Evolutionary conservation across 2,797 vertebrate species (phyloP), one percentile per base, ranked within the genome.

Genomic region (Cynodonichthys magdalenae): DNA sequence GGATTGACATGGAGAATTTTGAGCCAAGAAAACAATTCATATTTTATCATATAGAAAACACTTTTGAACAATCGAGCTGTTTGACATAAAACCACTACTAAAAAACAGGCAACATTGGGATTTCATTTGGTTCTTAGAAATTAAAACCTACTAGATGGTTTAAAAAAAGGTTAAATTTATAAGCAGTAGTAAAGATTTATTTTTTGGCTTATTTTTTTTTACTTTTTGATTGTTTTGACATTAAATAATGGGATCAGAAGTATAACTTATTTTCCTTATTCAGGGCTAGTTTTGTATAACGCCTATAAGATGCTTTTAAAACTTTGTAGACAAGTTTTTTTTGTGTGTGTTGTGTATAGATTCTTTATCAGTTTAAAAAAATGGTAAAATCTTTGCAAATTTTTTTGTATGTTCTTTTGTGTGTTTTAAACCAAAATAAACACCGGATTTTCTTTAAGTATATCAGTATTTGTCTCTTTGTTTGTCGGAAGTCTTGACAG

Each of bases 381-480:
- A 62, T 24, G 65, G 56, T 20, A 50, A 53, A 15, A 61, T 34
- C 34, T 36, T 53, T 66, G 28, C 34, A 17, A 34, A 36, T 12
- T 71, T 66, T 61, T 71, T 42, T 29, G 51, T 65, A 74, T 80
- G 64, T 68, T 72, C 4, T 57, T 24, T 56, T 55, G 5, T 74
- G 53, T 75, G 68, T 46, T 66, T 48, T 63, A 67, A 67, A 65
- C 41, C 46, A 67, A 74, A 92, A 90, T 89, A 90, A 91, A 90
- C 89, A 91, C 87, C 89, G 86, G 84, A 90, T 86, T 86, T 88
- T 81, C 46, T 75, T 46, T 63, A 52, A 69, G 24, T 20, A 39
- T 45, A 52, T 34, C 7, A 71, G 20, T 61, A 29, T 75, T 5
- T 27, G 10, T 53, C 31, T 8, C 51, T 75, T 59, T 1, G 15